Conservation (phyloP, 1,140 invertebrate genomes). For the Riptortus pedestris region DNA sequence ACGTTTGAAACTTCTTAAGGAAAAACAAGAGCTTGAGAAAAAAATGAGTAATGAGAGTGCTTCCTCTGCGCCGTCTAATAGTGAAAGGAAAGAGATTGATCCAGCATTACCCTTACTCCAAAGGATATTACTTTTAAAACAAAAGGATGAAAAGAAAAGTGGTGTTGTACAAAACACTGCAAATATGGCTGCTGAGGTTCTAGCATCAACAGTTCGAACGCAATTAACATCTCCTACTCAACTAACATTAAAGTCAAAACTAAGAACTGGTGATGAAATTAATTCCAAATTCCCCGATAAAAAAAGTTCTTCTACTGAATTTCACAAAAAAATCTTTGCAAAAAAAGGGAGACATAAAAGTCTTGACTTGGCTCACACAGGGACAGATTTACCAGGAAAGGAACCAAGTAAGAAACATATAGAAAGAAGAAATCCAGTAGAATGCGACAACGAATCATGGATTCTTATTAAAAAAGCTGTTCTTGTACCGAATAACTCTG, state of each 20-base stretch:
- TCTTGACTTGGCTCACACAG: not conserved
- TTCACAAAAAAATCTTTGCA: not conserved
- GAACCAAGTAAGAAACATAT: not conserved
- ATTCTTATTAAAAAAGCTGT: conserved; percentile 21
- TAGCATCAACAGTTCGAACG: conserved; percentile 30
- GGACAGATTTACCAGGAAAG: not conserved
- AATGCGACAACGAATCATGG: conserved; percentile 19
- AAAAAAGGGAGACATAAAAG: not conserved
- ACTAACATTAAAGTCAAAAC: not conserved
- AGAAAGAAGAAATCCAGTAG: not conserved
- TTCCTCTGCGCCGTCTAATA: conserved; percentile 35
- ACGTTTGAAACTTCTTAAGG: conserved; percentile 63
- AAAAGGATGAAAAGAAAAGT: conserved; percentile 59
- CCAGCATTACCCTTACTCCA: conserved; percentile 66
- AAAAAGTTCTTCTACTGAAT: not conserved
- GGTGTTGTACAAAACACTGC: conserved; percentile 33
- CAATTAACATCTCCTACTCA: conserved; percentile 22
- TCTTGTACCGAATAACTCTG: not conserved
- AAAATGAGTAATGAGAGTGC: conserved; percentile 39
- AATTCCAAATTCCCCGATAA: not conserved
- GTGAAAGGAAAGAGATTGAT: conserved; percentile 49
- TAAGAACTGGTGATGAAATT: not conserved
- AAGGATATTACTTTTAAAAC: conserved; percentile 63
- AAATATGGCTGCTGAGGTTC: conserved; percentile 25
- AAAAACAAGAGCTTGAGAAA: conserved; percentile 64